Conservation (phyloP, 2,113 vertebrate species). For the Heliornis fulica region DNA sequence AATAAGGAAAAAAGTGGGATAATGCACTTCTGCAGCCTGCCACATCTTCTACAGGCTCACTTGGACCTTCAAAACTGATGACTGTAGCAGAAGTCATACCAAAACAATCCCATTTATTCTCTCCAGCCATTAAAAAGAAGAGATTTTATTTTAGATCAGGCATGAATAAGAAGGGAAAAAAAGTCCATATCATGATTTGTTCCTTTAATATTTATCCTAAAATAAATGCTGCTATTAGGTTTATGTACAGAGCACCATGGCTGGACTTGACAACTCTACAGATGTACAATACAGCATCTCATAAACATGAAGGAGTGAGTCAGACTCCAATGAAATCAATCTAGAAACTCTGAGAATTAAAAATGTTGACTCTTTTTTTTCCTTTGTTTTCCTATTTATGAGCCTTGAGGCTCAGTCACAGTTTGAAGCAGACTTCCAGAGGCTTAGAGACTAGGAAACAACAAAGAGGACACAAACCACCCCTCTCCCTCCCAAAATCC, state of each 20-base stretch:
- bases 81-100: neutral
- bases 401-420: neutral
- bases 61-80: neutral
- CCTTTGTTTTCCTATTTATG: neutral
- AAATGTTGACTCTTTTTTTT: neutral
- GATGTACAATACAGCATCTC: neutral
- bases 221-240: neutral
- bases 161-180: neutral
- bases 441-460: neutral
- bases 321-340: neutral
- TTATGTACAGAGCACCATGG: neutral
- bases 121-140: neutral
- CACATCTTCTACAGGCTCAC: neutral
- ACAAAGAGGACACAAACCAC: neutral
- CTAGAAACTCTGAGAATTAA: neutral
- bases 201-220: neutral
- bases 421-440: neutral
- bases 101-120: neutral
- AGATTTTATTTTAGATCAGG: neutral
- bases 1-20: neutral
- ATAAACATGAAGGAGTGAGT: neutral
- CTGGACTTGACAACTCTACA: neutral
- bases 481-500: neutral
- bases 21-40: neutral
- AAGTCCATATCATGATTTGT: neutral